These are phyloP conservation scores for Poeciliopsis turrubarensis DNA, from an alignment of 2,113 vertebrate species.

Conservation along the genomic window DNA sequence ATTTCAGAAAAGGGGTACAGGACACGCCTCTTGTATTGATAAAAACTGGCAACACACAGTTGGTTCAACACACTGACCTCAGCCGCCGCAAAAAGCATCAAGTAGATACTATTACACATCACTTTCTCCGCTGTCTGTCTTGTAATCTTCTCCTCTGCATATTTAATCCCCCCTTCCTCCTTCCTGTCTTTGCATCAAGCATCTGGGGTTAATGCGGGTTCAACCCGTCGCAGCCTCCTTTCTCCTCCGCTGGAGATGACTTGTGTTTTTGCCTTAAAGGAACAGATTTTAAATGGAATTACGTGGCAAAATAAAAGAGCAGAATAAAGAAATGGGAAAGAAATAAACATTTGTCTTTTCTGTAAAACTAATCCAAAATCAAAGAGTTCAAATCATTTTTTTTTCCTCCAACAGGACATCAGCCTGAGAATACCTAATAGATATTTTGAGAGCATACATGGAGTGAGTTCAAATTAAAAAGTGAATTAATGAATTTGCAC, in stretches of 20 bases:
- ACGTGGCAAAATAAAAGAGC: background rate
- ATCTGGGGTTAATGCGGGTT: slow-evolving; percentile 58
- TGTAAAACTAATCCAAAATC: background rate
- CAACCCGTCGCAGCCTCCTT: slow-evolving; percentile 5
- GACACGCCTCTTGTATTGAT: slow-evolving; percentile 61
- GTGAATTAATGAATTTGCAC: background rate
- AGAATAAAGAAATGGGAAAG: background rate
- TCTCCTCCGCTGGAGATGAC: slow-evolving; percentile 34
- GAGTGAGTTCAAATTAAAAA: background rate
- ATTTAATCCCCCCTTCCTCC: slow-evolving; percentile 63
- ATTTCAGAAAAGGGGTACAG: slow-evolving; percentile 66
- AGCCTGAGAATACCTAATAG: background rate
- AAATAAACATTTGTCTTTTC: background rate
- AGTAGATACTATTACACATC: slow-evolving; percentile 64
- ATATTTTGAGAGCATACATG: background rate
- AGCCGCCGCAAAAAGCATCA: slow-evolving; percentile 30
- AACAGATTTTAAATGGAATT: slow-evolving; percentile 52
- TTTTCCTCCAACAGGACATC: background rate
- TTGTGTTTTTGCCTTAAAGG: slow-evolving; percentile 57
- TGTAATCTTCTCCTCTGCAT: slow-evolving; percentile 67
- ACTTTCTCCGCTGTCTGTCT: slow-evolving; percentile 35
- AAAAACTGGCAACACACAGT: slow-evolving; percentile 49
- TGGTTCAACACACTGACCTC: slow-evolving; percentile 4
- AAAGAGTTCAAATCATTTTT: background rate
- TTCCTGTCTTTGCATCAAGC: slow-evolving; percentile 49